Evolutionary conservation across 2,113 vertebrate species (phyloP), one percentile per base, ranked within the genome.

Genomic region (Cyprinus carpio): DNA sequence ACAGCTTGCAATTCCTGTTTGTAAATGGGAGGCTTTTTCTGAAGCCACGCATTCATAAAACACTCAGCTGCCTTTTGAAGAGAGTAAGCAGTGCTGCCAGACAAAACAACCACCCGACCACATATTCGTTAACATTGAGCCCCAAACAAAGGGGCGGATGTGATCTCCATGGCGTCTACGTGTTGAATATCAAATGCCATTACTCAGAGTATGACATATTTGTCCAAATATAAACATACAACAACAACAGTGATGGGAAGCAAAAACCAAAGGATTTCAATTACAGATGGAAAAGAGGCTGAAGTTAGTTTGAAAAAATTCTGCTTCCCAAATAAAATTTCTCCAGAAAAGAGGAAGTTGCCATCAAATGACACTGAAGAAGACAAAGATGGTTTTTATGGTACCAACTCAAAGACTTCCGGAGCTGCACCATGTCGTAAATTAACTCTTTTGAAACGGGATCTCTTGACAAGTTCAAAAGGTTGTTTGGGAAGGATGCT

Each of bases 21-120:
- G 95, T 99, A 10, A 99, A 99, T 51, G 92, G 91, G 29, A 94
- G 98, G 81, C 93, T 99, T 43, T 89, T 99, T 91, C 90, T 99
- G 89, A 99, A 94, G 92, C 99, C 98, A 25, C 96, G 93, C 37
- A 87, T 99, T 67, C 98, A 99, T 93, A 97, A 97, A 90, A 93
- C 97, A 75, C 92, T 99, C 49, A 96, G 96, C 89, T 93, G 94
- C 87, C 94, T 99, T 85, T 90, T 99, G 79, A 96, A 95, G 81
- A 95, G 94, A 91, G 91, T 96, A 86, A 96, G 95, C 40, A 43
- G 40, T 43, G 40, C 40, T 43, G 40, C 2, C 60, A 82, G 92
- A 88, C 93, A 93, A 85, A 96, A 91, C 84, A 92, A 87, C 77
- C 92, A 88, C 56, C 90, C 91, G 18, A 91, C 67, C 0, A 87